phyloP scores from a whole-genome alignment of 1,140 invertebrate genomes.

The Drosophila nigrodunni region DNA sequence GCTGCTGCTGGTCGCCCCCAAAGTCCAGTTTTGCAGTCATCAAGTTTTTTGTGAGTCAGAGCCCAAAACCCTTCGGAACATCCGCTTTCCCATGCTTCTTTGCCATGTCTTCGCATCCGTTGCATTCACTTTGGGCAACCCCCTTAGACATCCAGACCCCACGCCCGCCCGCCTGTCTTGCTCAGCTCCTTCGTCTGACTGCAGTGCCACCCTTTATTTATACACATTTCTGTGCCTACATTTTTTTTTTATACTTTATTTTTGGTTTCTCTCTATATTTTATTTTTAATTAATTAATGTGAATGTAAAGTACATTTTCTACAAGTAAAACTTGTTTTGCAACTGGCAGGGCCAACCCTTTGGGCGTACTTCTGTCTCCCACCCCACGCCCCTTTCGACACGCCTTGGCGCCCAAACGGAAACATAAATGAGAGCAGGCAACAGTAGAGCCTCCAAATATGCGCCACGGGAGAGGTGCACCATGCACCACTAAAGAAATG shows the following conservation, averaged over 20 bases:
- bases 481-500: conserved; percentile 77
- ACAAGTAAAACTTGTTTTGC: conserved; percentile 84
- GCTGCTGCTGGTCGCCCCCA: conserved; percentile 62
- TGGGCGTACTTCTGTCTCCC: conserved; percentile 16
- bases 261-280: conserved; percentile 66
- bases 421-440: conserved; percentile 23
- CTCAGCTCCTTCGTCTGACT: conserved; percentile 59
- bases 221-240: conserved; percentile 18
- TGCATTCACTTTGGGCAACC: conserved; percentile 62
- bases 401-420: conserved; percentile 44
- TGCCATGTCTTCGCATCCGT: conserved; percentile 83
- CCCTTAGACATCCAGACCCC: not conserved
- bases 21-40: conserved; percentile 80
- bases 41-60: conserved; percentile 71
- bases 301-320: conserved; percentile 84
- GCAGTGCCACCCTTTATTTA: conserved; percentile 70
- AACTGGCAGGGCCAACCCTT: conserved; percentile 60
- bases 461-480: conserved; percentile 55
- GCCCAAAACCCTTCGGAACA: conserved; percentile 38
- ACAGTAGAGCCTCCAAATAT: conserved; percentile 75
- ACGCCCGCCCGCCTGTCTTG: conserved; percentile 10
- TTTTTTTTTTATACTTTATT: conserved; percentile 17
- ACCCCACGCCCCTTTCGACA: conserved; percentile 3
- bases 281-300: conserved; percentile 84
- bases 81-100: conserved; percentile 76